Percentiles rank a stretch among this genome's conserved stretches.
Evolutionary conservation across 2,113 vertebrate genomes (phyloP).

Genomic region (Entelurus aequoreus): DNA sequence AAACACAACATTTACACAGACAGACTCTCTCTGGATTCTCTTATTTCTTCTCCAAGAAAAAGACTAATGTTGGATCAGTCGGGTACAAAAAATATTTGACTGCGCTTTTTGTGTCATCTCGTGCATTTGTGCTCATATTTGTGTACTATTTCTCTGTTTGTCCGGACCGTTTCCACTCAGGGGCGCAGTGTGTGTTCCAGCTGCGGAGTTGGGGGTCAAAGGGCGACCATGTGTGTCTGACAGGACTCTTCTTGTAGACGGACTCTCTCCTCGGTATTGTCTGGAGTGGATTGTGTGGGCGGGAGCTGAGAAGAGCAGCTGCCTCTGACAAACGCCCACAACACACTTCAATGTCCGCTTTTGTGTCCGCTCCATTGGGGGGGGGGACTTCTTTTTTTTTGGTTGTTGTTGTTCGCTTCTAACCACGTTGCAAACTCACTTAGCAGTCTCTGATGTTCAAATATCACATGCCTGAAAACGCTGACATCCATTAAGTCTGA

Average conservation of each 20-base stretch:
- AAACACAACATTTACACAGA: slow-evolving; percentile 46
- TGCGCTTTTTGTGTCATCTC: slow-evolving; percentile 7
- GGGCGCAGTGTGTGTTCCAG: not conserved
- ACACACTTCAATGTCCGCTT: slow-evolving; percentile 24
- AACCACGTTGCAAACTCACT: too few relatives aligned
- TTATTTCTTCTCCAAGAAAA: not conserved
- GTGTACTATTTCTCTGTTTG: not conserved
- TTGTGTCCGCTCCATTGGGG: too few relatives aligned
- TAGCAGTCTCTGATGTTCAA: too few relatives aligned
- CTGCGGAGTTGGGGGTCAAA: slow-evolving; percentile 7
- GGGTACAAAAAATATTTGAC: not conserved
- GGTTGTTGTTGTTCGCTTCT: too few relatives aligned
- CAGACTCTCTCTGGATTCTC: slow-evolving; percentile 12
- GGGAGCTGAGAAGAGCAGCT: slow-evolving; percentile 60
- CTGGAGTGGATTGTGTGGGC: slow-evolving; percentile 57
- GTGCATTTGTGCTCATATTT: slow-evolving; percentile 5
- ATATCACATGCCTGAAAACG: too few relatives aligned
- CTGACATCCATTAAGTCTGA: too few relatives aligned
- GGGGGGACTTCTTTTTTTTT: too few relatives aligned
- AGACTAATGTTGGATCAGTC: slow-evolving; percentile 1
- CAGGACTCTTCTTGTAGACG: slow-evolving; percentile 54
- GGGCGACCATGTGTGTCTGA: slow-evolving; percentile 64
- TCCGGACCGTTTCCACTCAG: not conserved
- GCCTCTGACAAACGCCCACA: slow-evolving; percentile 58
- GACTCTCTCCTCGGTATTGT: slow-evolving; percentile 39